Evolutionary conservation across 1,140 invertebrate genomes (phyloP).

Genomic region (Hermetia illucens): DNA sequence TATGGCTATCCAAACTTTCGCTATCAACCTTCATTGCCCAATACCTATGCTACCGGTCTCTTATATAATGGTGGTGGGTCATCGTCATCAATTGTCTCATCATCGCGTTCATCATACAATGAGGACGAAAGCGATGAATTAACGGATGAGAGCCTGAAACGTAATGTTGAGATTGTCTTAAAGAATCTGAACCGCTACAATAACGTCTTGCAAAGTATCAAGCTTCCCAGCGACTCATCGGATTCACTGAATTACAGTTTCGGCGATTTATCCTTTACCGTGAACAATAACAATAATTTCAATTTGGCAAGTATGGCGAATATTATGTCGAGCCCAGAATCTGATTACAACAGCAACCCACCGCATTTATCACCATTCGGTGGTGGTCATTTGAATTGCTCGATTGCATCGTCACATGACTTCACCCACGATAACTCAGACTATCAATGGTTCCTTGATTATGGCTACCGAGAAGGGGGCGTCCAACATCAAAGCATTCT

Average conservation of each 20-base stretch:
- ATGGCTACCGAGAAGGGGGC: constrained; percentile 67
- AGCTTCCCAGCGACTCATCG: no score
- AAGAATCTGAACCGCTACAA: constrained; percentile 28
- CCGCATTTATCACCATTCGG: background rate
- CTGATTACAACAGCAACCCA: constrained; percentile 43
- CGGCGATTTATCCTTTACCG: no score
- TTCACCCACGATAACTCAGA: constrained; percentile 79
- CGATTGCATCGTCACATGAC: constrained; percentile 37
- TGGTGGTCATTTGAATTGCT: constrained; percentile 25
- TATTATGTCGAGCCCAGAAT: constrained; percentile 34
- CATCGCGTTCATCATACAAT: no score
- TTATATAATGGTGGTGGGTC: no score
- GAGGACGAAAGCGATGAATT: constrained; percentile 16
- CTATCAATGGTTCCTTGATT: constrained; percentile 79
- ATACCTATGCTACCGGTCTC: no score
- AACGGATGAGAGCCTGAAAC: constrained; percentile 28
- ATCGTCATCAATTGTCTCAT: no score
- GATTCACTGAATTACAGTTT: no score
- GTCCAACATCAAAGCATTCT: constrained; percentile 64
- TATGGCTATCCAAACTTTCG: no score
- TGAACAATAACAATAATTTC: no score
- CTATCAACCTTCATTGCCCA: no score
- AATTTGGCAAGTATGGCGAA: no score
- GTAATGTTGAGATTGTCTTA: constrained; percentile 30
- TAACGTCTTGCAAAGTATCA: constrained; percentile 26